A percentile compares a stretch with the other conserved stretches of the same genome.
Conservation (phyloP, 2,888 invertebrate genomes). For the Dendrolimus houi region DNA sequence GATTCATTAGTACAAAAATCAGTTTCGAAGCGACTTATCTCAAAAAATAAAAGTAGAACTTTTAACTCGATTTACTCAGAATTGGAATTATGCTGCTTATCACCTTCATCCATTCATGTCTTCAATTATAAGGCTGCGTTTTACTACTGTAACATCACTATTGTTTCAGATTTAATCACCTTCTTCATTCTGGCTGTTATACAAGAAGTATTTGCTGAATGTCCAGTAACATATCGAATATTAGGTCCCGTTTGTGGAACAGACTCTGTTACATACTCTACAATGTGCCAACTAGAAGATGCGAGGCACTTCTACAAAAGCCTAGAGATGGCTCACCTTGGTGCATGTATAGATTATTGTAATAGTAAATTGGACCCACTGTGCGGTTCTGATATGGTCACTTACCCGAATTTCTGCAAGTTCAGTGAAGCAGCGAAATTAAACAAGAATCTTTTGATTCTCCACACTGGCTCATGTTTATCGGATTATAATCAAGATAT, state of each 20-base stretch:
- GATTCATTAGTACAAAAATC: too few species aligned
- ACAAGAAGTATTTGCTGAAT: too few species aligned
- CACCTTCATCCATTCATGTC: too few species aligned
- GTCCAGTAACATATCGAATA: neutral
- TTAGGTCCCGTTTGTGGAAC: slow-evolving; percentile 19
- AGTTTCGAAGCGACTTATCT: too few species aligned
- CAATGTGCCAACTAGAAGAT: slow-evolving; percentile 19
- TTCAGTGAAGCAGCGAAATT: slow-evolving; percentile 10
- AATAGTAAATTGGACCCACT: slow-evolving; percentile 7
- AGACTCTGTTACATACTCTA: slow-evolving; percentile 16
- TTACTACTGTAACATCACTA: too few species aligned
- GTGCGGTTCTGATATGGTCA: slow-evolving; percentile 29
- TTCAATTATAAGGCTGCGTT: too few species aligned
- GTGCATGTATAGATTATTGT: neutral
- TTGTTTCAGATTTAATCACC: too few species aligned
- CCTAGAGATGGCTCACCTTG: slow-evolving; percentile 2
- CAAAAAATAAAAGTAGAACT: too few species aligned
- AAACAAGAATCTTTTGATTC: neutral
- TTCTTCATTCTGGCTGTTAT: too few species aligned
- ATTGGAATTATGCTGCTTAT: too few species aligned
- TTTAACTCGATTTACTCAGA: too few species aligned
- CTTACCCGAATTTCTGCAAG: slow-evolving; percentile 25
- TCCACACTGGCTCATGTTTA: neutral
- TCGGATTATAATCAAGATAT: neutral
- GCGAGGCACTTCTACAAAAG: slow-evolving; percentile 11